Evolutionary conservation across 2,888 invertebrate species (phyloP), one percentile per base, ranked within the genome.

Genomic region (Acanthosepion lycidas): DNA sequence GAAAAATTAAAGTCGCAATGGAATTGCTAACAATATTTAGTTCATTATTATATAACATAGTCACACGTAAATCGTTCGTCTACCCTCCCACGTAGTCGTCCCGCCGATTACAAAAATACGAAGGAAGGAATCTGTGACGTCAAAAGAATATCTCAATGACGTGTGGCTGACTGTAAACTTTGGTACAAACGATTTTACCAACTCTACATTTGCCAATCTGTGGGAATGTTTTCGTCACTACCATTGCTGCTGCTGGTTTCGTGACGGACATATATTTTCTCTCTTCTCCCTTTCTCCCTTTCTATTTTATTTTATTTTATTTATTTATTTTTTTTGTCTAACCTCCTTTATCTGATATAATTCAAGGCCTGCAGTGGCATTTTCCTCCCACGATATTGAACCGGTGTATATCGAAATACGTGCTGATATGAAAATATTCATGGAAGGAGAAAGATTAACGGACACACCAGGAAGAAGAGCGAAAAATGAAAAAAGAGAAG

Each of bases 111-210:
- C n/a, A 33, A 78, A 78, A 78, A 78, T 33, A 78, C 15, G 78
- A 78, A 33, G n/a, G 78, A n/a, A 78, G 78, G 78, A 78, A 78
- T 78, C 78, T 78, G n/a, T 78, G 78, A 78, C 53, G 93, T 51
- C 53, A 93, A 51, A 93, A n/a, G 93, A n/a, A 42, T 49, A 28
- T 33, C n/a, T 28, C 28, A 51, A n/a, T 49, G 93, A 51, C 49
- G 93, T 93, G 42, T n/a, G 28, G 48, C 28, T 49, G 93, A 42
- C 53, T 28, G 53, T 93, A 53, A 53, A 51, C 12, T 26, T 93
- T 28, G 20, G 49, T 93, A 53, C 53, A 51, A 28, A 93, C 18
- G 93, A 28, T 53, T 51, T 93, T 93, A 49, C 92, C 48, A n/a
- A 48, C n/a, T 49, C 28, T 42, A 23, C 49, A n/a, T 48, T 51